A percentile compares a stretch with the other conserved stretches of the same genome.
phyloP scores from a whole-genome alignment of 2,113 vertebrate genomes.

The Melanerpes formicivorus region DNA sequence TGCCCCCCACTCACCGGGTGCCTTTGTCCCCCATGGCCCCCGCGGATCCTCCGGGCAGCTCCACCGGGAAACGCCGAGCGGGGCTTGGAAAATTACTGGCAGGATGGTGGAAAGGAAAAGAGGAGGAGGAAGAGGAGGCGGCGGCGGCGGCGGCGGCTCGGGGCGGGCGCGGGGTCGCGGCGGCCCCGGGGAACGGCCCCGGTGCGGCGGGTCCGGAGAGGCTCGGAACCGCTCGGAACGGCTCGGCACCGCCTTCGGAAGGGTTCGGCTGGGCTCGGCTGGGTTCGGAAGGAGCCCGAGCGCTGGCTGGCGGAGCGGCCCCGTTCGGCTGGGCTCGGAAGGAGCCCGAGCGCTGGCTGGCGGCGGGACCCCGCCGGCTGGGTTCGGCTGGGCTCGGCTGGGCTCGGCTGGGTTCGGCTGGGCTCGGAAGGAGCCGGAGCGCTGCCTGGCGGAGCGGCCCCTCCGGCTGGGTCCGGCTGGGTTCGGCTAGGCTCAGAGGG shows the following conservation, averaged over 20 bases:
- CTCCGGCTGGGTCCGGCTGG: too few species aligned
- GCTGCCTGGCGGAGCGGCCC: too few species aligned
- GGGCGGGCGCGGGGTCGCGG: background rate
- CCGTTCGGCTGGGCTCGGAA: too few species aligned
- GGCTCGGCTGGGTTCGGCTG: too few species aligned
- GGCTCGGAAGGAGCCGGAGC: too few species aligned
- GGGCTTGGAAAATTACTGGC: constrained; percentile 32
- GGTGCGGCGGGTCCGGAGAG: background rate
- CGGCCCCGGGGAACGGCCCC: background rate
- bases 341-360: too few species aligned
- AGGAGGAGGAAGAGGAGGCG: background rate
- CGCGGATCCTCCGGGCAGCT: background rate
- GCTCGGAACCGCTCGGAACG: background rate
- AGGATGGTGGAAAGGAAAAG: background rate
- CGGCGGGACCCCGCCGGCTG: too few species aligned
- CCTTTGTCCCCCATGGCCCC: constrained; percentile 36
- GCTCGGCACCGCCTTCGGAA: background rate
- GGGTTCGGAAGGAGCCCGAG: too few species aligned
- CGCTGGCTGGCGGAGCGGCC: too few species aligned
- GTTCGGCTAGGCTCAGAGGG: too few species aligned
- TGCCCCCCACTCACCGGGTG: background rate
- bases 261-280: too few species aligned
- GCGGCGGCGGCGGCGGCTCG: background rate
- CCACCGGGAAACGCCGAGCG: background rate
- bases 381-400: too few species aligned